Percentiles rank a stretch among this genome's conserved stretches.
Evolutionary conservation across 2,888 invertebrate genomes (phyloP).

Genomic region (Mallateleia sp.): DNA sequence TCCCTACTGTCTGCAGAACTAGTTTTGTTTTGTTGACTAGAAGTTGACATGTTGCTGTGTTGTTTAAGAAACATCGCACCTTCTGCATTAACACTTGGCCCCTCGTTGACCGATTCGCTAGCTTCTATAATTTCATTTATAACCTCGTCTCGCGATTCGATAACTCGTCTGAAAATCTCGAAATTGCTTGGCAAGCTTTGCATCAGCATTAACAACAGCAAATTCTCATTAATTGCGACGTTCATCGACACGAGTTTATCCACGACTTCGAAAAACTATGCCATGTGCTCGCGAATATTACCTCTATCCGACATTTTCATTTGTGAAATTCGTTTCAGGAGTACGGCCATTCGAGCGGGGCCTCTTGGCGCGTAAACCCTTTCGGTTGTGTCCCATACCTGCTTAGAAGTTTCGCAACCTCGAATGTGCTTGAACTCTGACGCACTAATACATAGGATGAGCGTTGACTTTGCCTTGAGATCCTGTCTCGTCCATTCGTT

Average conservation of each 20-base stretch:
- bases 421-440: slow-evolving; percentile 49
- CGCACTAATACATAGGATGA: slow-evolving; percentile 48
- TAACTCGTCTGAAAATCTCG: neutral
- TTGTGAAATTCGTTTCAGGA: neutral
- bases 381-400: slow-evolving; percentile 53
- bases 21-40: too few species aligned
- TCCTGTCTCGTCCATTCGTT: slow-evolving; percentile 1
- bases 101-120: neutral
- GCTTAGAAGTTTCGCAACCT: slow-evolving; percentile 44
- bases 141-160: neutral
- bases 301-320: neutral
- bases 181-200: neutral
- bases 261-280: too few species aligned
- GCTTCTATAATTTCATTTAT: neutral
- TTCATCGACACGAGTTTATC: neutral
- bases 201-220: neutral
- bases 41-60: too few species aligned
- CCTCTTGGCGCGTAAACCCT: slow-evolving; percentile 27
- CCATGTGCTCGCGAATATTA: too few species aligned
- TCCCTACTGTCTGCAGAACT: too few species aligned
- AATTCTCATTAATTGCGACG: neutral
- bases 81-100: neutral
- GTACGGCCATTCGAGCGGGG: slow-evolving; percentile 60
- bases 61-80: too few species aligned
- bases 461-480: slow-evolving; percentile 47